Base-by-base conservation (phyloP, 2,797 vertebrate genomes). In the Eremophila alpestris region DNA sequence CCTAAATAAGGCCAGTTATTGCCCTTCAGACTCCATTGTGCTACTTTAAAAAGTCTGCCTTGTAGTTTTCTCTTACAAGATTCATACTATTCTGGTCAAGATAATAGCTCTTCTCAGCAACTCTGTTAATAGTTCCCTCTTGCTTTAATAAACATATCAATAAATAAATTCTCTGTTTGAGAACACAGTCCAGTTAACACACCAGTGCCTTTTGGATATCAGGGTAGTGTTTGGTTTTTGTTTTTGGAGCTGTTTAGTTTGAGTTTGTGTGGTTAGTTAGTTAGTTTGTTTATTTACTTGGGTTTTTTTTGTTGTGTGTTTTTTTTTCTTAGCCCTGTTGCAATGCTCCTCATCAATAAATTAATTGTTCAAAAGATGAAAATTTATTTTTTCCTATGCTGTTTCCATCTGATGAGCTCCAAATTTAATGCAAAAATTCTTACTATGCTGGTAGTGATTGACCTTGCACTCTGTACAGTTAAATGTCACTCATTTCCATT, bases 361-460 rank as follows among this genome's bases (percentile, higher is more conserved):
- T 77, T 68, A 86, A 36, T 79, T 83, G 83, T 69, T 90, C 51
- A 73, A 58, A 92, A 94, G n/a, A 84, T 30, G 11, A 69, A 62
- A 78, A 41, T 29, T 36, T 71, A 24, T 68, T 84, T 94, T 85
- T 96, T 74, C 34, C 48, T 59, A 15, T 67, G 48, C 51, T 74
- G 23, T 84, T 94, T 52, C 16, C 12, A 56, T 91, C 48, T 95
- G 87, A 96, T 96, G 81, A 95, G 83, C 81, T 96, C 52, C 81
- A 93, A 92, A 96, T 94, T 73, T 93, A 87, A 94, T 95, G 91
- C 87, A 95, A 87, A 90, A 92, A 51, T 92, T 73, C 38, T 76
- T 91, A 69, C 51, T 79, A 63, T 5, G n/a, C 48, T 90, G 38
- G 76, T 84, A 84, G 78, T 95, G 91, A 94, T 93, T 92, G 94